phyloP scores from a whole-genome alignment of 2,797 vertebrate genomes.

The Gastrophryne carolinensis region DNA sequence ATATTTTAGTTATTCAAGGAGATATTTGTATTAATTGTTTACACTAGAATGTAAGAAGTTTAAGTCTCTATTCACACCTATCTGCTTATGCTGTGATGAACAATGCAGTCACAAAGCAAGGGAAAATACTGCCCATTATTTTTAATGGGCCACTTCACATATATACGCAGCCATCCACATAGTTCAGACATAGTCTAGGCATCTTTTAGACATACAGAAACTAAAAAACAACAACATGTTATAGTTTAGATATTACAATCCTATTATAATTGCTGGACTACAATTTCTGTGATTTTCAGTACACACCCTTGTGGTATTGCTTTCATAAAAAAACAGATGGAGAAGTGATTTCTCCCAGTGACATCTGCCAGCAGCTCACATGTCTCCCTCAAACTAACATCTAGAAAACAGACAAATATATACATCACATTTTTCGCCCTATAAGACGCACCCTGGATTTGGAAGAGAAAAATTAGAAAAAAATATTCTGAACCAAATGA shows the following conservation, averaged over 20 bases:
- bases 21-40: no score
- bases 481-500: not conserved
- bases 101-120: no score
- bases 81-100: no score
- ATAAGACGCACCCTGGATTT: not conserved
- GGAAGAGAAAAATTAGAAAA: not conserved
- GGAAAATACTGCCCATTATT: not conserved
- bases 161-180: no score
- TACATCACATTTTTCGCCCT: not conserved
- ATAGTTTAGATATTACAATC: not conserved
- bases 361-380: constrained; percentile 8
- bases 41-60: no score
- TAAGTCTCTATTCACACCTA: no score
- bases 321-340: constrained; percentile 14
- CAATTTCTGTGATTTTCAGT: not conserved
- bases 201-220: not conserved
- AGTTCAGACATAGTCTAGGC: not conserved
- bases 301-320: not conserved
- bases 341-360: not conserved
- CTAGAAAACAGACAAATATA: not conserved
- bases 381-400: not conserved
- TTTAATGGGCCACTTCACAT: no score
- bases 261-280: not conserved
- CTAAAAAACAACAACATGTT: not conserved
- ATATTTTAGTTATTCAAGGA: no score